Conservation (phyloP, 2,797 vertebrate species). For the Phrynocephalus vlangalii region DNA sequence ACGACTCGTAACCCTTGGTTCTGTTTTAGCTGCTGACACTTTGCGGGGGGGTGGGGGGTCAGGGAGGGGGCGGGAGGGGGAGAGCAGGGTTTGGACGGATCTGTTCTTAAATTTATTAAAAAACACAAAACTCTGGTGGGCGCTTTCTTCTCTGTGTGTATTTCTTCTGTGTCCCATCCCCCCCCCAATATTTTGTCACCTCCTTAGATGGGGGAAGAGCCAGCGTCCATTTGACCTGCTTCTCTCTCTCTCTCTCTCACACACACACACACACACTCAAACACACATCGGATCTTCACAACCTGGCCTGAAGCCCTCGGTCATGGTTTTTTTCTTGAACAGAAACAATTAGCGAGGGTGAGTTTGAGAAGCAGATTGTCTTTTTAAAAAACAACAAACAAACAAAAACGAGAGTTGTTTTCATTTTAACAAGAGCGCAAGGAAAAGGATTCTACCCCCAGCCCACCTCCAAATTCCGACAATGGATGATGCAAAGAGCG, state of each 20-base stretch:
- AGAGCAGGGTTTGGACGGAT: constrained; percentile 38
- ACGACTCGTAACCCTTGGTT: constrained; percentile 86
- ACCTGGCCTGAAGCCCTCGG: background rate
- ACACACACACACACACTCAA: background rate
- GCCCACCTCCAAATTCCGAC: too few species aligned
- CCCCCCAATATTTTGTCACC: too few species aligned
- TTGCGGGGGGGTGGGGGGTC: background rate
- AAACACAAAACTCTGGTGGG: constrained; percentile 29
- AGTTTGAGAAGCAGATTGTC: background rate
- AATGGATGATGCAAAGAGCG: too few species aligned
- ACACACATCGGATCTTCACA: background rate
- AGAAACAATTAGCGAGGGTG: background rate
- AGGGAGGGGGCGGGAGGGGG: constrained; percentile 39
- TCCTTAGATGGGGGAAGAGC: too few species aligned
- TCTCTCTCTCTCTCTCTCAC: background rate
- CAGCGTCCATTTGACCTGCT: too few species aligned
- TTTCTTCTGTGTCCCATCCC: too few species aligned
- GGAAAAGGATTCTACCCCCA: background rate
- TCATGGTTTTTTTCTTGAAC: background rate
- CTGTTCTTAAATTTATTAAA: constrained; percentile 76
- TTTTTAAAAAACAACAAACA: background rate
- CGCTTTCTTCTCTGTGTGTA: too few species aligned
- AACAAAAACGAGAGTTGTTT: background rate
- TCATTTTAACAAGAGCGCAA: background rate
- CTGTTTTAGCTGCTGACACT: constrained; percentile 64